A percentile compares a stretch with the other conserved stretches of the same genome.
Evolutionary conservation across 2,113 vertebrate genomes (phyloP).

Genomic region (Heteronetta atricapilla): DNA sequence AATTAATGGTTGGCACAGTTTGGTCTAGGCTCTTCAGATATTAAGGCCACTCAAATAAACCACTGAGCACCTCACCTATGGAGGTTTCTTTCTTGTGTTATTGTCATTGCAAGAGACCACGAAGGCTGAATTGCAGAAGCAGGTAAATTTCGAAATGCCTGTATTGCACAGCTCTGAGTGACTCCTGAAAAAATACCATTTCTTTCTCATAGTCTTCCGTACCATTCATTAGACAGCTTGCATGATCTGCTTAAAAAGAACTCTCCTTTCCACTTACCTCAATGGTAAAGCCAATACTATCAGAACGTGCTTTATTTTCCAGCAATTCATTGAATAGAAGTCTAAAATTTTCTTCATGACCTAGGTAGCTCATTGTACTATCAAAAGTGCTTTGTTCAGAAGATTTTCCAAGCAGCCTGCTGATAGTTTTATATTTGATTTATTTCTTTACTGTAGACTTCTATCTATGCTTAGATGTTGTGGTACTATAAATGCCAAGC

Average conservation of each 20-base stretch:
- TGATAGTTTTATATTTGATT: conserved; percentile 51
- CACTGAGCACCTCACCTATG: neutral
- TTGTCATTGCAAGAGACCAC: neutral
- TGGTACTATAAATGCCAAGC: conserved; percentile 39
- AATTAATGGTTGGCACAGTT: neutral
- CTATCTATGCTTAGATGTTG: conserved; percentile 34
- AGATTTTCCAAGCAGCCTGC: conserved; percentile 29
- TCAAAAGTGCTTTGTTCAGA: conserved; percentile 26
- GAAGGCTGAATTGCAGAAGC: neutral
- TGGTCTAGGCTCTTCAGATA: neutral
- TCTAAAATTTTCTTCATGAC: conserved; percentile 33
- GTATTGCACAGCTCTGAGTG: neutral
- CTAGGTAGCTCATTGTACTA: conserved; percentile 13
- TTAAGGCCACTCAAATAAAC: neutral
- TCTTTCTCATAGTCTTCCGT: neutral
- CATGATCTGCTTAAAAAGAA: conserved; percentile 5
- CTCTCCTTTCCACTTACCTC: neutral
- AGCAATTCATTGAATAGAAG: neutral
- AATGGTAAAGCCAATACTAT: conserved; percentile 5
- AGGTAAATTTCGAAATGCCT: conserved; percentile 2
- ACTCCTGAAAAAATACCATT: neutral
- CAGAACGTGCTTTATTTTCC: conserved; percentile 19
- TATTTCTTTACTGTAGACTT: conserved; percentile 36
- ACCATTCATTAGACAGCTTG: neutral
- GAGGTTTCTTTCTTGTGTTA: neutral